These are phyloP conservation scores for Danio kyathit DNA, from an alignment of 2,797 vertebrate genomes.

Conservation along the genomic window DNA sequence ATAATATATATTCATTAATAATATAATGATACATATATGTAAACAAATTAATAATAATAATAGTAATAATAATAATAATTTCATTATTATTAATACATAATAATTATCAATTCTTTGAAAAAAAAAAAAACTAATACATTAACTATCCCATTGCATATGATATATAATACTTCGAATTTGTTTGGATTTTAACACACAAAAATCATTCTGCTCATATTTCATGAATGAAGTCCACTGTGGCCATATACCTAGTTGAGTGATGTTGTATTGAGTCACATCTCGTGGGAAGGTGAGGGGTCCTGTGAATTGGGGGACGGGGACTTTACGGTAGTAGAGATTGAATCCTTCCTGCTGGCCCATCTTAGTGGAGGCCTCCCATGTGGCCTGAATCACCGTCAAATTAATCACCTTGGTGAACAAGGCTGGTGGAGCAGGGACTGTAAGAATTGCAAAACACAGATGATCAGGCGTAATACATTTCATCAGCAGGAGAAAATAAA, in stretches of 20 bases:
- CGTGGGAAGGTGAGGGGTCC: constrained; percentile 88
- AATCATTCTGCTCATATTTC: not conserved
- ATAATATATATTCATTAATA: not conserved
- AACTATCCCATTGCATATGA: too few relatives aligned
- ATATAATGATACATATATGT: not conserved
- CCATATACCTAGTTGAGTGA: constrained; percentile 87
- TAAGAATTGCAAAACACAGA: constrained; percentile 47
- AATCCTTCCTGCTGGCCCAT: constrained; percentile 92
- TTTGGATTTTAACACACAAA: not conserved
- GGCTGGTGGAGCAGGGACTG: constrained; percentile 91
- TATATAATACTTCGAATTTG: too few relatives aligned
- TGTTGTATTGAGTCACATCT: constrained; percentile 89
- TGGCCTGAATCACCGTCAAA: constrained; percentile 85
- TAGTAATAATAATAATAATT: too few relatives aligned
- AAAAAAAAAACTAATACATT: too few relatives aligned
- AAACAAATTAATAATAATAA: too few relatives aligned
- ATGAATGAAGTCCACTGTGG: not conserved
- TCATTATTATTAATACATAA: too few relatives aligned
- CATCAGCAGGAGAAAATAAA: constrained; percentile 6
- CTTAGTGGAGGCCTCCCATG: constrained; percentile 91
- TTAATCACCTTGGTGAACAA: constrained; percentile 91
- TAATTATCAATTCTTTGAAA: too few relatives aligned
- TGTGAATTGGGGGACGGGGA: constrained; percentile 82
- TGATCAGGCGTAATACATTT: constrained; percentile 8
- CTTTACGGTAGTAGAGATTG: constrained; percentile 91